Conservation (phyloP, 1,140 invertebrate species). For the Leptopilina clavipes region DNA sequence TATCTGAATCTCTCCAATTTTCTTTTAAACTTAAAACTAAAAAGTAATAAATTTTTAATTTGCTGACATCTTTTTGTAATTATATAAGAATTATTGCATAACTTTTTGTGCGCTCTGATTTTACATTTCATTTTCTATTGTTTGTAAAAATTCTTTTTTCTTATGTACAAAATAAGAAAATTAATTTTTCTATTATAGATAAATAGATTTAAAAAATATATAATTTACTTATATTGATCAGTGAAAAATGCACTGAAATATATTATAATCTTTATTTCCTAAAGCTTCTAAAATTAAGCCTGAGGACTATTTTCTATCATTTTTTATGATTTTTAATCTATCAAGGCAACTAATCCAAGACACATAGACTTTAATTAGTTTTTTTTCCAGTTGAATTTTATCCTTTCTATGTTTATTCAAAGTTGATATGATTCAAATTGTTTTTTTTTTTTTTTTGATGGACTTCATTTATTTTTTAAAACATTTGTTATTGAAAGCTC, state of each 20-base stretch:
- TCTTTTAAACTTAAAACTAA: too few species aligned
- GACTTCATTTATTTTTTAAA: conserved; percentile 8
- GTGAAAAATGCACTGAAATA: conserved; percentile 37
- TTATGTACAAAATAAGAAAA: conserved; percentile 39
- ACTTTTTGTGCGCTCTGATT: conserved; percentile 34
- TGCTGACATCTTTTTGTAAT: background rate
- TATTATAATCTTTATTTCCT: conserved; percentile 30
- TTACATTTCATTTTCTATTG: conserved; percentile 38
- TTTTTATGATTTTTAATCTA: conserved; percentile 56
- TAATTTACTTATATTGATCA: conserved; percentile 34
- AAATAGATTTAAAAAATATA: conserved; percentile 36
- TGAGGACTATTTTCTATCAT: conserved; percentile 40
- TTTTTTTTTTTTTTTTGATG: conserved; percentile 9
- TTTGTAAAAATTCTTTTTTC: conserved; percentile 41
- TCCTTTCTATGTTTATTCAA: background rate
- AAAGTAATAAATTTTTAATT: too few species aligned
- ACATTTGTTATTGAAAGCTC: conserved; percentile 34
- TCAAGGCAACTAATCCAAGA: conserved; percentile 68
- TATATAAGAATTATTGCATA: conserved; percentile 33
- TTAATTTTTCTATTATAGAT: background rate
- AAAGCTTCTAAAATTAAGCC: conserved; percentile 62
- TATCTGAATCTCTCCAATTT: background rate
- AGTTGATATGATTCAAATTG: conserved; percentile 1
- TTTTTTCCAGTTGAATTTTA: conserved; percentile 12
- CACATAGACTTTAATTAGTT: conserved; percentile 52